A percentile compares a stretch with the other conserved stretches of the same genome.
phyloP scores from a whole-genome alignment of 2,797 vertebrate species.

The Chloroceryle amazona region DNA sequence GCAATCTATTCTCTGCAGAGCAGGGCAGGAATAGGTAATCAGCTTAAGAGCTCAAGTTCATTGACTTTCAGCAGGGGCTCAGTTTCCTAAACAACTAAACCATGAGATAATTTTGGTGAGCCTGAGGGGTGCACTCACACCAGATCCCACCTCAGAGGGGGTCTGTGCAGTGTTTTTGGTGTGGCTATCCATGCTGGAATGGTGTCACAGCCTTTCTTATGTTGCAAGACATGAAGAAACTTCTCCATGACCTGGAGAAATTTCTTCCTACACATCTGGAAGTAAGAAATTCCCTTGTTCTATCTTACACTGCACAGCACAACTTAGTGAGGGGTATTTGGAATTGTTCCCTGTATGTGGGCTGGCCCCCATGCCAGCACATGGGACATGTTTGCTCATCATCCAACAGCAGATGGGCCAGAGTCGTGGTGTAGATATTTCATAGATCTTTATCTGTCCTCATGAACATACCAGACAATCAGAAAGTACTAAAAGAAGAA shows the following conservation, averaged over 20 bases:
- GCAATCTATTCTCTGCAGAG: background rate
- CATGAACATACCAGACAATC: background rate
- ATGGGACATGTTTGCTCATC: background rate
- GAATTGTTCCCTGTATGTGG: background rate
- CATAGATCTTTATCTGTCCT: background rate
- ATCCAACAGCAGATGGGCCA: background rate
- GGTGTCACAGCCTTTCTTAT: background rate
- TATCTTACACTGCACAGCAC: background rate
- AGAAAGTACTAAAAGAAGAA: background rate
- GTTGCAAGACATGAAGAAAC: background rate
- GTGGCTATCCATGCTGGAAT: background rate
- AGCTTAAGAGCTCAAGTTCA: background rate
- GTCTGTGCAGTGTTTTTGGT: background rate
- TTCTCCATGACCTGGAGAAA: background rate
- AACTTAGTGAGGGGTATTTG: background rate
- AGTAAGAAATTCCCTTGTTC: background rate
- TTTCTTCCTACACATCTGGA: background rate
- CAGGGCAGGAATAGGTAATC: background rate
- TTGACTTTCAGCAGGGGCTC: background rate
- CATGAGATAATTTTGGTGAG: background rate
- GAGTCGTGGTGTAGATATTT: background rate
- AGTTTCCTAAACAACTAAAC: background rate
- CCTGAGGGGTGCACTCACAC: background rate
- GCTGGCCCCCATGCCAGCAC: too few relatives aligned
- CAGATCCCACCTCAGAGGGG: background rate